Evolutionary conservation across 2,797 vertebrate species (phyloP).

Genomic region (Zenarchopterus dispar): DNA sequence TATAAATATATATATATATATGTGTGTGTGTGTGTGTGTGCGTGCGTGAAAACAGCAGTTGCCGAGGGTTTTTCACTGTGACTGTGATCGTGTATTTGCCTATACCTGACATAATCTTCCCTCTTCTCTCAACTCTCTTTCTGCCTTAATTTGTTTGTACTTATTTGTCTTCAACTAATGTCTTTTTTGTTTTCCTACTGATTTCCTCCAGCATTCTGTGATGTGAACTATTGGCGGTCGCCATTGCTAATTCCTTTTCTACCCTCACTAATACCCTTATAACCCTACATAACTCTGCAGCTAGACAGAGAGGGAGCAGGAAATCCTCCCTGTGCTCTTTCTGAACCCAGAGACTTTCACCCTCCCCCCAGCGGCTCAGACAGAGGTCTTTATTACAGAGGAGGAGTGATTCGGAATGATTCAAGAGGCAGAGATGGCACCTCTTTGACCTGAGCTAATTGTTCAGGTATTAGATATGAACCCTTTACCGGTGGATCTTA

Average conservation of each 20-base stretch:
- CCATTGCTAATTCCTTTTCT: constrained; percentile 51
- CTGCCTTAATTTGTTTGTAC: constrained; percentile 26
- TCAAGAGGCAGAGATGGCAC: constrained; percentile 34
- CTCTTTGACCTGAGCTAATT: constrained; percentile 34
- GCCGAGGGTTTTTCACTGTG: no score
- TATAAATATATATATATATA: no score
- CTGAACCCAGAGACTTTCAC: constrained; percentile 71
- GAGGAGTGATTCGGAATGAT: constrained; percentile 50
- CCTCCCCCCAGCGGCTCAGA: constrained; percentile 66
- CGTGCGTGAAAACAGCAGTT: no score
- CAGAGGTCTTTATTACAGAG: constrained; percentile 74
- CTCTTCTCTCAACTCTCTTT: background rate
- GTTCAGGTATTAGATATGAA: background rate
- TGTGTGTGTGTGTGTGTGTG: no score
- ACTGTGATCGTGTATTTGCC: no score
- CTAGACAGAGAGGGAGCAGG: constrained; percentile 67
- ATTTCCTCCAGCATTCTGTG: constrained; percentile 28
- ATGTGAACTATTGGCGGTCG: constrained; percentile 54
- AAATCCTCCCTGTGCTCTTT: constrained; percentile 74
- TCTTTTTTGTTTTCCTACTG: background rate
- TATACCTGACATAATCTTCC: no score
- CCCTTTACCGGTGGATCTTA: no score
- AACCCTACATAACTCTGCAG: constrained; percentile 72
- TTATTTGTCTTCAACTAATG: constrained; percentile 14
- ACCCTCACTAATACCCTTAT: constrained; percentile 59